Conservation (phyloP, 2,888 invertebrate species). For the Eupelmus urozonus region DNA sequence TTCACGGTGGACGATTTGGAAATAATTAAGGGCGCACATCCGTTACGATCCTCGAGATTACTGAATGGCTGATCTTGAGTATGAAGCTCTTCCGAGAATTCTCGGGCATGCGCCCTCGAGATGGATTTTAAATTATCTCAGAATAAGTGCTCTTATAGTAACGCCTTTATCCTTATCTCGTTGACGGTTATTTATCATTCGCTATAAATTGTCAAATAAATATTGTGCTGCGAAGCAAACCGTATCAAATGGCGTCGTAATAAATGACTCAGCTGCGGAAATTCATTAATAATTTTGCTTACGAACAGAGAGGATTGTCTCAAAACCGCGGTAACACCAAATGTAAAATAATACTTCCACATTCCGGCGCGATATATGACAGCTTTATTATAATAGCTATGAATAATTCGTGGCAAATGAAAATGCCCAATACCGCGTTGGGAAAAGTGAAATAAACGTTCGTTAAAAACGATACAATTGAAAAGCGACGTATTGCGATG, state of each 20-base stretch:
- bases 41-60: neutral
- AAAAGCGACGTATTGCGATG: slow-evolving; percentile 65
- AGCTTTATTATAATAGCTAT: no score
- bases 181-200: slow-evolving; percentile 44
- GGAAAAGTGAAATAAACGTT: neutral
- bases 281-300: slow-evolving; percentile 44
- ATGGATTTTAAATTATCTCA: slow-evolving; percentile 44
- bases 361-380: no score
- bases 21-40: slow-evolving; percentile 22
- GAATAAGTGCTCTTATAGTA: slow-evolving; percentile 3
- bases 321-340: neutral
- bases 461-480: slow-evolving; percentile 68
- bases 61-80: slow-evolving; percentile 14
- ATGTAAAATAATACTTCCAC: no score
- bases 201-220: slow-evolving; percentile 53
- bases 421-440: neutral
- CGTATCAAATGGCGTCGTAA: slow-evolving; percentile 32
- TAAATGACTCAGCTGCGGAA: slow-evolving; percentile 25
- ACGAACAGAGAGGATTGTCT: slow-evolving; percentile 10
- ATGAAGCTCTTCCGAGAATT: neutral
- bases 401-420: neutral
- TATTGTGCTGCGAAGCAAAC: slow-evolving; percentile 35
- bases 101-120: slow-evolving; percentile 7
- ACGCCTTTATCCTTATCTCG: slow-evolving; percentile 18
- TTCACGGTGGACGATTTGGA: slow-evolving; percentile 1